phyloP scores from a whole-genome alignment of 2,888 invertebrate genomes.

The Vesta saturnalis region DNA sequence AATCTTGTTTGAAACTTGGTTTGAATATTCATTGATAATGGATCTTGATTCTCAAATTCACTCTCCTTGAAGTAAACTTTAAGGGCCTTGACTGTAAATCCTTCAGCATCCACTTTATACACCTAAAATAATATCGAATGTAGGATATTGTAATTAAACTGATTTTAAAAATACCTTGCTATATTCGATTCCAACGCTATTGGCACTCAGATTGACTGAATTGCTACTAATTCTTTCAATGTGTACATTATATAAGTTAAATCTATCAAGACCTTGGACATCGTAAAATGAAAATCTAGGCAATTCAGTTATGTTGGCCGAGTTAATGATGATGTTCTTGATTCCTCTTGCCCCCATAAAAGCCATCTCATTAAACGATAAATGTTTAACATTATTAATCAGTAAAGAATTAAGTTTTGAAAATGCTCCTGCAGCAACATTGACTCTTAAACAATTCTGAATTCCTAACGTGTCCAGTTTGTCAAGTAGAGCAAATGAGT shows the following conservation, averaged over 20 bases:
- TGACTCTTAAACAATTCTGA: conserved; percentile 19
- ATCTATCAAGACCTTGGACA: conserved; percentile 16
- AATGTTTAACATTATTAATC: conserved; percentile 27
- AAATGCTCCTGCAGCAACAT: conserved; percentile 25
- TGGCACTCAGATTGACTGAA: conserved; percentile 24
- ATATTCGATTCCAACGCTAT: conserved; percentile 14
- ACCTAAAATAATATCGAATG: conserved; percentile 17
- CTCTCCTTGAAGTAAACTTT: conserved; percentile 19
- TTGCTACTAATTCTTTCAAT: conserved; percentile 15
- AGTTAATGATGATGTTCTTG: conserved; percentile 25
- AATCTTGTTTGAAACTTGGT: conserved; percentile 23
- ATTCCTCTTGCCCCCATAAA: conserved; percentile 31
- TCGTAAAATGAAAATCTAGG: conserved; percentile 25
- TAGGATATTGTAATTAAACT: neutral
- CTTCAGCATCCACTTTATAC: conserved; percentile 12
- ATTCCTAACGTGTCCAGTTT: conserved; percentile 24
- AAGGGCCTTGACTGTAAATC: conserved; percentile 11
- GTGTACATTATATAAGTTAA: conserved; percentile 17
- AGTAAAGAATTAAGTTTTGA: conserved; percentile 24
- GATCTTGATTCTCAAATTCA: neutral
- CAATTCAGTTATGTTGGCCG: conserved; percentile 23
- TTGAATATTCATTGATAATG: conserved; percentile 7
- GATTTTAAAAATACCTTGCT: conserved; percentile 13
- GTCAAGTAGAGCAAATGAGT: conserved; percentile 24
- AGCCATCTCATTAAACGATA: conserved; percentile 28